Percentiles rank a stretch among this genome's conserved stretches.
These are phyloP conservation scores for Phylloscopus collybita DNA, from an alignment of 2,797 vertebrate species.

Conservation along the genomic window DNA sequence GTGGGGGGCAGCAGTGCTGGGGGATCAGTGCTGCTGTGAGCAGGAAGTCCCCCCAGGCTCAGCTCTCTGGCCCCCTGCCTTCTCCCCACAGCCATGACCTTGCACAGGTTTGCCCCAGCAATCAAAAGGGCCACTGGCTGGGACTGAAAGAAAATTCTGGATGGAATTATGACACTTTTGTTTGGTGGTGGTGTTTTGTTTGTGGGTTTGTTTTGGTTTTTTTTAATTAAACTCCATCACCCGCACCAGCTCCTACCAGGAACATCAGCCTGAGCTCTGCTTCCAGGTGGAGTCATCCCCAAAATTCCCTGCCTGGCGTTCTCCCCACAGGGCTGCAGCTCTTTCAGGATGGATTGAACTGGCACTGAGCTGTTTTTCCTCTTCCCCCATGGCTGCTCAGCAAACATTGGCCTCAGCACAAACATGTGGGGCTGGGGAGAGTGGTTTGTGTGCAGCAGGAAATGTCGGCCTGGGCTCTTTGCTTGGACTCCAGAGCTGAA, in stretches of 20 bases:
- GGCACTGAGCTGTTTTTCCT: background rate
- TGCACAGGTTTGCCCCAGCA: background rate
- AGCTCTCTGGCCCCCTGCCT: background rate
- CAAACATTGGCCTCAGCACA: conserved; percentile 55
- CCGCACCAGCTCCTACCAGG: background rate
- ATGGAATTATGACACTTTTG: background rate
- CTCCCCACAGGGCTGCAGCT: background rate
- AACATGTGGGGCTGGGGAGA: conserved; percentile 18
- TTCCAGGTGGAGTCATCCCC: background rate
- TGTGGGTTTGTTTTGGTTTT: background rate
- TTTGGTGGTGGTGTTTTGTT: background rate
- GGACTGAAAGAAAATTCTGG: background rate
- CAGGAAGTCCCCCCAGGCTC: background rate
- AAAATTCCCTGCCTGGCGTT: background rate
- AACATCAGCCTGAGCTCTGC: background rate
- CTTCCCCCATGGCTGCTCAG: background rate
- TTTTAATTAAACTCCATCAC: background rate
- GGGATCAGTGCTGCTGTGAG: background rate
- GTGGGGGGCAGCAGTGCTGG: background rate
- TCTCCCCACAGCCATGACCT: fast-evolving
- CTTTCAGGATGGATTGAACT: background rate
- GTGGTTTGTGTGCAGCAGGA: conserved; percentile 46
- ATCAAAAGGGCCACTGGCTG: background rate
- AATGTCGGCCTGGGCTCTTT: background rate
- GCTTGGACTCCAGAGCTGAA: conserved; percentile 19